Conservation (phyloP, 2,888 invertebrate species). For the Idaea biselata region DNA sequence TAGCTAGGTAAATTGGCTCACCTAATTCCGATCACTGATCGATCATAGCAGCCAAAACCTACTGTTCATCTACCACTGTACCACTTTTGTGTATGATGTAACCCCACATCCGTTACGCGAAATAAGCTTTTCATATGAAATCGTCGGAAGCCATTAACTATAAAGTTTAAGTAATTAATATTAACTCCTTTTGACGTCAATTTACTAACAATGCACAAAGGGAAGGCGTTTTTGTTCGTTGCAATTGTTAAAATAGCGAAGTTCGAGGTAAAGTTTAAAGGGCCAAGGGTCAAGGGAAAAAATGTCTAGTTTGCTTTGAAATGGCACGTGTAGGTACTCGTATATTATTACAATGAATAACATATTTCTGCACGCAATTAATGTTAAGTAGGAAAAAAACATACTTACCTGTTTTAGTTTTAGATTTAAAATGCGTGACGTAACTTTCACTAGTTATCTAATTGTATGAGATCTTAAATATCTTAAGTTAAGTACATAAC, state of each 20-base stretch:
- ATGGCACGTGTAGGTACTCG: too few species aligned
- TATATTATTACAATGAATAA: too few species aligned
- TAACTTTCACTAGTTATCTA: too few species aligned
- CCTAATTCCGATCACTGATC: too few species aligned
- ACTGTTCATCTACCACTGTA: not conserved
- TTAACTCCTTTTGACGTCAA: not conserved
- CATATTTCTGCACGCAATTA: too few species aligned
- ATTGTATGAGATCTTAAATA: too few species aligned
- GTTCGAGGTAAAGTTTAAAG: not conserved
- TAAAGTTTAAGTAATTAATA: slow-evolving; percentile 1
- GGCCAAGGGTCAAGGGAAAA: not conserved
- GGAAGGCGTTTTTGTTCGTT: not conserved
- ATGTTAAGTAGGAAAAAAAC: too few species aligned
- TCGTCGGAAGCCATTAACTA: not conserved
- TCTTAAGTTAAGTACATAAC: too few species aligned
- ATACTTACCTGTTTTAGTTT: too few species aligned
- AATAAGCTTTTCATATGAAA: slow-evolving; percentile 10
- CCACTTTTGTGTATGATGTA: slow-evolving; percentile 5
- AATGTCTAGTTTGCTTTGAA: not conserved
- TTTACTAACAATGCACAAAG: not conserved
- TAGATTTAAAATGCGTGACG: too few species aligned
- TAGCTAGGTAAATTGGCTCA: too few species aligned
- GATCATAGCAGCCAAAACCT: not conserved
- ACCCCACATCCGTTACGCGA: slow-evolving; percentile 10
- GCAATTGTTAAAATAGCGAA: not conserved